These are phyloP conservation scores for Capitulum mitella DNA, from an alignment of 2,888 invertebrate species.

Conservation along the genomic window DNA sequence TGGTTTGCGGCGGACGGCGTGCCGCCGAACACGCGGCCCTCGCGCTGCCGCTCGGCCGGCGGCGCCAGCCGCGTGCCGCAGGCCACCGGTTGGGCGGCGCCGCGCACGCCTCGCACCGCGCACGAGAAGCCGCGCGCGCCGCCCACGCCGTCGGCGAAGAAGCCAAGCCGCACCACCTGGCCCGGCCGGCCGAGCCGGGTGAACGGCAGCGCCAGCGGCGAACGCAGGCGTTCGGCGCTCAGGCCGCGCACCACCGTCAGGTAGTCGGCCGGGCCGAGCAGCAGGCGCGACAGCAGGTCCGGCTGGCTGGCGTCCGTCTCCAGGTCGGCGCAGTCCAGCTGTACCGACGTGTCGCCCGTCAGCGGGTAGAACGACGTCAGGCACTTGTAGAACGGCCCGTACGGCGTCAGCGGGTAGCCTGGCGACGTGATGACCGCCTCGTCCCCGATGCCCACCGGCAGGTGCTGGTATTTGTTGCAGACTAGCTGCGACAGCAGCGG, in stretches of 20 bases:
- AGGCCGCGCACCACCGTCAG: not conserved
- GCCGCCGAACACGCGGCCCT: not conserved
- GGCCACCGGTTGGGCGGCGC: not conserved
- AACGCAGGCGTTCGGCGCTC: not conserved
- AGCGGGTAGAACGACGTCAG: not conserved
- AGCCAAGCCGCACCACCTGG: conserved; percentile 3
- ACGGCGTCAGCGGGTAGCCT: conserved; percentile 1
- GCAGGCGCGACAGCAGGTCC: not conserved
- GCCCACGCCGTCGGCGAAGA: not conserved
- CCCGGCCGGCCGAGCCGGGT: not conserved
- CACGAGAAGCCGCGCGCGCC: not conserved
- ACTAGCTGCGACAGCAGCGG: not conserved
- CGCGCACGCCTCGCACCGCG: not conserved
- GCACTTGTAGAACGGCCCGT: not conserved
- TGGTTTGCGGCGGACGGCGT: not conserved
- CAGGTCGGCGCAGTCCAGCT: not conserved
- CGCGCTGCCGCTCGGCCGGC: not conserved
- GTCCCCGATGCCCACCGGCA: not conserved
- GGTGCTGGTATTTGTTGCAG: not conserved
- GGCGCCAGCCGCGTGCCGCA: not conserved
- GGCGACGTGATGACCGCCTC: not conserved
- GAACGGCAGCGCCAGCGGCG: not conserved
- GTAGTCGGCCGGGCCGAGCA: not conserved
- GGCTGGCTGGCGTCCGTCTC: not conserved
- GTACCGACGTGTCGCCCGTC: not conserved